Percentiles rank a stretch among this genome's conserved stretches.
phyloP scores from a whole-genome alignment of 2,888 invertebrate genomes.

The Thera britannica region DNA sequence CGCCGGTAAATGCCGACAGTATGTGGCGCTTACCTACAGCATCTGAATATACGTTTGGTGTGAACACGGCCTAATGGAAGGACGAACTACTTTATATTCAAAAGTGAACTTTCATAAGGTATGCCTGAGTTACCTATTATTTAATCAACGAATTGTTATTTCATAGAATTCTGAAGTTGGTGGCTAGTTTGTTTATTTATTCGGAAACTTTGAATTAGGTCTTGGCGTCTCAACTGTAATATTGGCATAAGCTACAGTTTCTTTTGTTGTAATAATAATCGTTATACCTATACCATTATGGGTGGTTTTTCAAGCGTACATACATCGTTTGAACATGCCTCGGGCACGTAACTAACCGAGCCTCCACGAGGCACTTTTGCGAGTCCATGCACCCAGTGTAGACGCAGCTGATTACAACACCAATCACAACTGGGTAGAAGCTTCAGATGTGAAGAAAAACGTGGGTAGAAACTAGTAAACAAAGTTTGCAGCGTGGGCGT shows the following conservation, averaged over 20 bases:
- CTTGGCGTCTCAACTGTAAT: not conserved
- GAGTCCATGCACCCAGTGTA: too few relatives aligned
- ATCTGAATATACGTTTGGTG: too few relatives aligned
- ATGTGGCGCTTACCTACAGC: too few relatives aligned
- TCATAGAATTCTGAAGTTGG: not conserved
- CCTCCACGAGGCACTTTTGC: too few relatives aligned
- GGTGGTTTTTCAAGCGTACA: too few relatives aligned
- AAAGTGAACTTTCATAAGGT: constrained; percentile 8
- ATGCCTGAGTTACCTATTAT: constrained; percentile 9
- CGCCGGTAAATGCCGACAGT: too few relatives aligned
- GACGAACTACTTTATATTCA: constrained; percentile 12
- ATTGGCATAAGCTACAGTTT: not conserved
- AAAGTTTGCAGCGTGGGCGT: constrained; percentile 27
- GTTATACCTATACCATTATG: too few relatives aligned
- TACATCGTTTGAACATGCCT: too few relatives aligned
- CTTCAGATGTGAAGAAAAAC: not conserved
- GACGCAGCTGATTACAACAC: too few relatives aligned
- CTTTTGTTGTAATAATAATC: too few relatives aligned
- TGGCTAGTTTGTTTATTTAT: not conserved
- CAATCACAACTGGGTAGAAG: too few relatives aligned
- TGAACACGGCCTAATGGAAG: not conserved
- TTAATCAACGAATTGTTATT: constrained; percentile 5
- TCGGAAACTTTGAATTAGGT: not conserved
- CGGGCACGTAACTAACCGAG: too few relatives aligned
- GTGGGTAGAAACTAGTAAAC: not conserved